phyloP scores from a whole-genome alignment of 64 coral and sea anemone genomes.

The Dendrophyllia cribrosa region DNA sequence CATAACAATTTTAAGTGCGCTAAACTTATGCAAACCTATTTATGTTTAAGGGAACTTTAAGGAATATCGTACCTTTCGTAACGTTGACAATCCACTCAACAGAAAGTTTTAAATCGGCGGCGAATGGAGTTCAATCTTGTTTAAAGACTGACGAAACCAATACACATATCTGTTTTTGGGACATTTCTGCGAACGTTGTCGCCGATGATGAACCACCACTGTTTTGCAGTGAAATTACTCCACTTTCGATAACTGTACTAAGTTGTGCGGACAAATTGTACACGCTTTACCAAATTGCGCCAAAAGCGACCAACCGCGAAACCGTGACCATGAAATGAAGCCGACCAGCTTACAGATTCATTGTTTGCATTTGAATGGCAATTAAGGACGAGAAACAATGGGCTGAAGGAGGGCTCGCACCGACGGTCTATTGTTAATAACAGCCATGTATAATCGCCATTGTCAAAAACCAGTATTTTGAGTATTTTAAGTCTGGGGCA shows the following conservation, averaged over 20 bases:
- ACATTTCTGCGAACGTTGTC: too few species aligned
- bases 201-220: too few species aligned
- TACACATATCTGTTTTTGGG: too few species aligned
- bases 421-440: neutral
- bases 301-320: neutral
- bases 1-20: neutral
- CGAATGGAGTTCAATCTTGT: too few species aligned
- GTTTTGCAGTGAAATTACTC: too few species aligned
- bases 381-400: constrained; percentile 26
- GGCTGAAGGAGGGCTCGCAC: constrained; percentile 3
- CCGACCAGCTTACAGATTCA: neutral
- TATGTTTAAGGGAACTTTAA: neutral
- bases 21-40: neutral
- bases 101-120: too few species aligned
- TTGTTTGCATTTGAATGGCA: constrained; percentile 49
- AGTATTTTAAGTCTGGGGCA: neutral
- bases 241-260: neutral
- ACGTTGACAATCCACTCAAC: too few species aligned
- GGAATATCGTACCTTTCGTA: too few species aligned
- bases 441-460: neutral
- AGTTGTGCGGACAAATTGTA: neutral
- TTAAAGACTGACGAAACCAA: too few species aligned
- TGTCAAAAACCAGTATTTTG: neutral
- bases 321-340: constrained; percentile 23
- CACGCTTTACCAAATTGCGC: constrained; percentile 2